phyloP scores from a whole-genome alignment of 2,113 vertebrate genomes.

The Panthera leo region DNA sequence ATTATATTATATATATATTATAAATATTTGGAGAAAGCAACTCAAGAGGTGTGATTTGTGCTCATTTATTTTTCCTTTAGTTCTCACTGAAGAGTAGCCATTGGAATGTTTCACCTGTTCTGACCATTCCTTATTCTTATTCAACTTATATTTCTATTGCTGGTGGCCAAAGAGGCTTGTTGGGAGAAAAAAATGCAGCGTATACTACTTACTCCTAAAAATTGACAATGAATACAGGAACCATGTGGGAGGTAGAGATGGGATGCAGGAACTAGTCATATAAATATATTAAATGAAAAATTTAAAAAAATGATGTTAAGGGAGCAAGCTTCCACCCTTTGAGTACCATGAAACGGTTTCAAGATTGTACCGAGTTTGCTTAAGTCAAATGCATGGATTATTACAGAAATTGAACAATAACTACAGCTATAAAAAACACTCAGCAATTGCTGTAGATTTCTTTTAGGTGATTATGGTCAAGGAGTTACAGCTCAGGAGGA shows the following conservation, averaged over 20 bases:
- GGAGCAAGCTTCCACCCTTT: conserved; percentile 26
- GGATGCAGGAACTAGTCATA: not conserved
- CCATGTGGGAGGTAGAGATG: conserved; percentile 29
- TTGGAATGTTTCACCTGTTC: not conserved
- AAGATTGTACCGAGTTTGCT: conserved; percentile 1
- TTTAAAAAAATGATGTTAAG: not conserved
- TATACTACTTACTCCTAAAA: conserved; percentile 60
- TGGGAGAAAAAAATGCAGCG: conserved; percentile 30
- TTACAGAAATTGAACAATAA: not conserved
- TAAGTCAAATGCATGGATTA: not conserved
- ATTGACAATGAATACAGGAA: conserved; percentile 33
- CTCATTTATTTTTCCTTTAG: not conserved
- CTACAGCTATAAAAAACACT: not conserved
- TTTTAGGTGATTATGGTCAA: not conserved
- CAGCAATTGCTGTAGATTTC: not conserved
- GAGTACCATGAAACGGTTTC: not conserved
- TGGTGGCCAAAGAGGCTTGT: not conserved
- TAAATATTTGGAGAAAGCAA: not conserved
- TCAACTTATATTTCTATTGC: not conserved
- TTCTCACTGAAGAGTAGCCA: not conserved
- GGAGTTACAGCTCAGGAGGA: not conserved
- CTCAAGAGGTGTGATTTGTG: not conserved
- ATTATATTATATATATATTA: not conserved
- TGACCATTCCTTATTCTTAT: conserved; percentile 22
- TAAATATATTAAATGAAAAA: conserved; percentile 56